Base-by-base conservation (phyloP, 2,888 invertebrate species). In the Ashinkailepas kermadecensis region DNA sequence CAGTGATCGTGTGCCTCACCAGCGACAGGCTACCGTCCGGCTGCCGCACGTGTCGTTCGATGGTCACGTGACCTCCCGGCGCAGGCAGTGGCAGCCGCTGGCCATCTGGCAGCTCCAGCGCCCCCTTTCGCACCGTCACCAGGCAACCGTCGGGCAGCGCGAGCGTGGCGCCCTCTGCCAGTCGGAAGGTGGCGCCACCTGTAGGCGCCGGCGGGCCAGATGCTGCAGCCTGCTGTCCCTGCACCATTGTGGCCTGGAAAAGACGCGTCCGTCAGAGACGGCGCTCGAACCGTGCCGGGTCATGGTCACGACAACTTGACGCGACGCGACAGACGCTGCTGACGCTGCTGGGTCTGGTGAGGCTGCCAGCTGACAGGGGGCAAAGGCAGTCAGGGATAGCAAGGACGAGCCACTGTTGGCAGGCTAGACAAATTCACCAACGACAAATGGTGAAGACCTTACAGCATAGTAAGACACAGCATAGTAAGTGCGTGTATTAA, bases 31-130 rank as follows among this genome's bases (percentile, higher is more conserved):
- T 39, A 4, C 74, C 74, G 74, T 74, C 74, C 18, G 74, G 74
- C 9, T 54, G 39, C 74, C 12, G 39, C 74, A 74, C 39, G 8
- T 54, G 12, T 8, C 74, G 39, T 54, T 74, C 54, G 54, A 74
- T 54, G 74, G 74, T 74, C 54, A 74, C 74, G 74, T 23, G 15
- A 8, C 74, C 74, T 15, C 74, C 74, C 9, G 74, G 54, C 54
- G 10, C 18, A 7, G 74, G 74, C 74, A 74, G 54, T 54, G 74
- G 54, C 74, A 74, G 74, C 18, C 74, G 74, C 74, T 74, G 74
- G 54, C 74, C 74, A 54, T 74, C 74, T 18, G 74, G 54, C 15
- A 74, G 18, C 74, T 74, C 54, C 74, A 74, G 74, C 74, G 54
- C 54, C 54, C 74, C 74, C 15, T 54, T 18, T 18, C 54, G 39